Base-by-base conservation (phyloP, 64 coral and sea anemone genomes). In the Montipora foliosa region DNA sequence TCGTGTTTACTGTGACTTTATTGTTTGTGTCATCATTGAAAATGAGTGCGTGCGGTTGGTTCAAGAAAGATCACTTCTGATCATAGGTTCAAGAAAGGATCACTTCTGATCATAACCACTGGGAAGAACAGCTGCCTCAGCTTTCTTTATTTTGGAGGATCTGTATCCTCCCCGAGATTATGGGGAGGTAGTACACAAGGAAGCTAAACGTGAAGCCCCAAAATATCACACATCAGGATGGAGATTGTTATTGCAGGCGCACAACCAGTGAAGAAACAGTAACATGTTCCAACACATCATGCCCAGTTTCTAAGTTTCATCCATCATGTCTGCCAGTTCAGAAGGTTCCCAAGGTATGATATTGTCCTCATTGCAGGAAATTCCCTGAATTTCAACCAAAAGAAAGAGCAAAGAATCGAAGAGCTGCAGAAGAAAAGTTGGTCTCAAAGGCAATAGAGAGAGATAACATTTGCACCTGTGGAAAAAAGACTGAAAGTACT, bases 211-310 rank as follows among this genome's bases (percentile, higher is more conserved):
- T 80, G 47, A 74, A 81, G 74, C 48, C 20, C 59, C 74, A 19
- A 47, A 88, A n/a, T 12, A 61, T 44, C 44, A 19, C 73, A 61
- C 59, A 61, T 61, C 59, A 61, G 59, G 62, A 61, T 61, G 59
- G 67, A 44, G 20, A 79, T 75, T 94, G 92, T 66, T 94, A 77
- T 86, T 94, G 92, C 67, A 66, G 92, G 47, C 47, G 12, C 46
- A 60, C 60, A 10, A 50, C 86, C 49, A 67, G 81, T 55, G 47
- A 94, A 44, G 24, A 44, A 6, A 85, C 59, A 14, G 25, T 95
- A 8, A 47, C 4, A 14, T 95, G 88, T 69, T 51, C 13, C 29
- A 29, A 29, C 29, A 29, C 29, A 29, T 29, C 29, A 29, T 29
- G 29, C 29, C 29, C 29, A 29, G 1, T 29, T 29, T 29, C 29